Base-by-base conservation (phyloP, 2,797 vertebrate genomes). In the Apogon hyalosoma region DNA sequence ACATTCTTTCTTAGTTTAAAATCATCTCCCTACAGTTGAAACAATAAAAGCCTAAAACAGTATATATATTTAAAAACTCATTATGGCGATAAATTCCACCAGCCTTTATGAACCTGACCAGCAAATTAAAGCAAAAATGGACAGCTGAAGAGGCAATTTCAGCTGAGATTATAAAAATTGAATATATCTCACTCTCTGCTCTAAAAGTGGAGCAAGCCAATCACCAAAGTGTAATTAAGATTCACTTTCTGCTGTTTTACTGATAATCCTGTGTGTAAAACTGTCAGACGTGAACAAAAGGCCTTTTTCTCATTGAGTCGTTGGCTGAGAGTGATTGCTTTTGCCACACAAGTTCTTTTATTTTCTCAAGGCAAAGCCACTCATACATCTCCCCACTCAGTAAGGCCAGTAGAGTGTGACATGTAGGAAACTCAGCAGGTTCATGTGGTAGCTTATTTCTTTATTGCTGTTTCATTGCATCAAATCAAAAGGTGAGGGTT, bases 141-240 rank as follows among this genome's bases (percentile, higher is more conserved):
- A 62, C 16, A 36, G 50, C 73, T 50, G 39, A 77, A 69, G 38
- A 74, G 42, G 46, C 63, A 43, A 67, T 77, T 85, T 67, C 36
- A 57, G 62, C 36, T 6, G 12, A 79, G 76, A 70, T 72, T 69
- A 59, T 72, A 69, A 77, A 79, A 88, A 75, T 52, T 67, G 45
- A 83, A 80, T 77, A 79, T 72, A 82, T 80, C 66, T 69, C 63
- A 49, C 54, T 31, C 28, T 49, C 61, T n/a, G 24, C 58, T 69
- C 43, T 47, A 54, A 64, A 84, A 79, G 58, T 75, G 55, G 77
- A 54, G 12, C 21, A 36, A 80, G 66, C 62, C 79, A 83, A 77
- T 88, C 87, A 85, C 70, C 64, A 80, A 81, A 82, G 75, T 86
- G 81, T 85, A 92, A 90, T 87, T 87, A 89, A 87, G 83, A 91